Percentiles rank a stretch among this genome's conserved stretches.
phyloP scores from a whole-genome alignment of 1,140 invertebrate species.

The Halyomorpha halys region DNA sequence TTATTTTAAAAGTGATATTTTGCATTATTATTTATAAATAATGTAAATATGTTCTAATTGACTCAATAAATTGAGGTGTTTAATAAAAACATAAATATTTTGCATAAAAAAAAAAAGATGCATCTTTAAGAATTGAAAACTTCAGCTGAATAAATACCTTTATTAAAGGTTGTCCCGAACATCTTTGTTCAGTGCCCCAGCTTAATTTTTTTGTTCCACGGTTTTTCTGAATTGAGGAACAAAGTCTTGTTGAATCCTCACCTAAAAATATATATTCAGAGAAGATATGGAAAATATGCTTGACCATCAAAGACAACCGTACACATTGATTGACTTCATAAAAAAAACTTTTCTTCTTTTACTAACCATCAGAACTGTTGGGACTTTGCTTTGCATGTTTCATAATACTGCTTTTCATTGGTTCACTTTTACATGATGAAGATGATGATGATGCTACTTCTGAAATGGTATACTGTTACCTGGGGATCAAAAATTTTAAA shows the following conservation, averaged over 20 bases:
- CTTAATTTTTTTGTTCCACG: conserved; percentile 29
- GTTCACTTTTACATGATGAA: conserved; percentile 9
- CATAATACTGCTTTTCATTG: conserved; percentile 2
- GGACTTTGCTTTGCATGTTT: conserved; percentile 20
- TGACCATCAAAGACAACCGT: too few species aligned
- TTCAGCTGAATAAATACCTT: conserved; percentile 16
- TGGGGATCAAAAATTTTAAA: too few species aligned
- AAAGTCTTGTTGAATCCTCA: conserved; percentile 11
- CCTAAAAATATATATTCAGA: conserved; percentile 2
- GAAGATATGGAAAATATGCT: too few species aligned
- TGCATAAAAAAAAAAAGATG: background rate
- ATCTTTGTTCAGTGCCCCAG: conserved; percentile 28
- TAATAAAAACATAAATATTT: background rate
- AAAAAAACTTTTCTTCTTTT: background rate
- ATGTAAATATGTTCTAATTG: too few species aligned
- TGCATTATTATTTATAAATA: too few species aligned
- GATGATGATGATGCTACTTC: conserved; percentile 15
- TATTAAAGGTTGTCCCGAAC: conserved; percentile 17
- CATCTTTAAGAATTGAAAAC: background rate
- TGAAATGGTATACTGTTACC: background rate
- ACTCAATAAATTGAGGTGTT: background rate
- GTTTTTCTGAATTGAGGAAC: background rate
- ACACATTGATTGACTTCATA: conserved; percentile 9
- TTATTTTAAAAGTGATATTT: too few species aligned
- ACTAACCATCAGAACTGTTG: conserved; percentile 21